A percentile compares a stretch with the other conserved stretches of the same genome.
These are phyloP conservation scores for Calameuta idolon DNA, from an alignment of 2,888 invertebrate species.

Conservation along the genomic window DNA sequence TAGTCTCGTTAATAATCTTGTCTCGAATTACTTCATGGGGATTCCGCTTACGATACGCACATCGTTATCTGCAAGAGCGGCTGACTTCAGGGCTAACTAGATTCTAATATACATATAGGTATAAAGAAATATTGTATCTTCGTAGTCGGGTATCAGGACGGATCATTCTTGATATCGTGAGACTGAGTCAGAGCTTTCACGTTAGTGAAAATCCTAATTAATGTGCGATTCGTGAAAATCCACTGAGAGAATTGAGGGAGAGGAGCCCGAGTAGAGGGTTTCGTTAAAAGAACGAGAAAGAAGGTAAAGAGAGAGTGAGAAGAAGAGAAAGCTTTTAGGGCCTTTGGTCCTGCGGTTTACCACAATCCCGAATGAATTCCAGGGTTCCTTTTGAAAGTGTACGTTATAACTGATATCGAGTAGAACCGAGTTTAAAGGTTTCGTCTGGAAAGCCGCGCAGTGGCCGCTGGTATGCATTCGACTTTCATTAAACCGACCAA, in stretches of 20 bases:
- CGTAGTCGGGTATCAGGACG: background rate
- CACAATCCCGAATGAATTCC: background rate
- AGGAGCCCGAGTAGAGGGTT: background rate
- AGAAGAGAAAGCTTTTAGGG: background rate
- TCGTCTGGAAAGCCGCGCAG: background rate
- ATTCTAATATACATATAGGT: background rate
- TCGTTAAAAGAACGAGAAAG: background rate
- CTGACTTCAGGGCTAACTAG: background rate
- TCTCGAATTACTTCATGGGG: background rate
- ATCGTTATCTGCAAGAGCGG: background rate
- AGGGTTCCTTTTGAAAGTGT: background rate
- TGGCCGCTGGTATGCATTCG: background rate
- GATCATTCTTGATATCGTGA: background rate
- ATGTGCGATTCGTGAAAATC: background rate
- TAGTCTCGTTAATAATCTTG: background rate
- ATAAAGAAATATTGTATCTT: background rate
- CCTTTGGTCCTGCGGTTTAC: background rate
- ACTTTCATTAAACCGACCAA: background rate
- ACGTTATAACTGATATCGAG: background rate
- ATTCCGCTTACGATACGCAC: background rate
- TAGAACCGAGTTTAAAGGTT: background rate
- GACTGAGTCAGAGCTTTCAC: background rate
- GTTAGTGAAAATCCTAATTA: background rate
- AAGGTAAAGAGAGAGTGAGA: background rate
- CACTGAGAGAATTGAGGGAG: background rate